These are phyloP conservation scores for Musca domestica DNA, from an alignment of 1,140 invertebrate genomes.

Conservation along the genomic window DNA sequence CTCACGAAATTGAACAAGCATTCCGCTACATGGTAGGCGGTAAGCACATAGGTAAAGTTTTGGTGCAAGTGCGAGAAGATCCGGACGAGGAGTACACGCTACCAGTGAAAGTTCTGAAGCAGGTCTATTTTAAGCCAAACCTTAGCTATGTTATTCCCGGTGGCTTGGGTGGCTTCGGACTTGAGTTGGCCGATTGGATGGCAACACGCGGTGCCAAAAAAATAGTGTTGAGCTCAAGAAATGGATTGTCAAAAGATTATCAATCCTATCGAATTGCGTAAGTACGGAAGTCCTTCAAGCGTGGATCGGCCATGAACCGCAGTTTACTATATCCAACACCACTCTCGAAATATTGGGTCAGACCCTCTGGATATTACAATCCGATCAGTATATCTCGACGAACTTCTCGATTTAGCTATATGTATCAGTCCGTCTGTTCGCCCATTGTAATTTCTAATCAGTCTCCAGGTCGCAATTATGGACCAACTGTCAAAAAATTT, in stretches of 20 bases:
- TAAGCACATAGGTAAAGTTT: conserved; percentile 85
- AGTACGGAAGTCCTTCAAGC: conserved; percentile 25
- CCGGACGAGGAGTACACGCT: conserved; percentile 45
- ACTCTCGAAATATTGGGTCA: no score
- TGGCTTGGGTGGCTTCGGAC: conserved; percentile 85
- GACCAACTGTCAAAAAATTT: no score
- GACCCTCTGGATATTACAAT: no score
- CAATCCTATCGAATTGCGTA: conserved; percentile 66
- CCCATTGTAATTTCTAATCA: no score
- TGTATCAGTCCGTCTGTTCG: no score
- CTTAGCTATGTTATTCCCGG: conserved; percentile 63
- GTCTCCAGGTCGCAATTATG: no score
- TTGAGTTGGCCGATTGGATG: conserved; percentile 89
- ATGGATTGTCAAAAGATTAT: conserved; percentile 76
- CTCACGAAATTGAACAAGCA: conserved; percentile 64
- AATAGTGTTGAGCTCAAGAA: conserved; percentile 76
- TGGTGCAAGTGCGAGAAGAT: conserved; percentile 42
- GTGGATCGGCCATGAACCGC: background rate
- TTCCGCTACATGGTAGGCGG: conserved; percentile 78
- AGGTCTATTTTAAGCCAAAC: conserved; percentile 56
- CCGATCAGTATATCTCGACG: no score
- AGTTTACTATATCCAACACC: no score
- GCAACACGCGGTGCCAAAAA: conserved; percentile 74
- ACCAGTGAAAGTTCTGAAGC: conserved; percentile 39
- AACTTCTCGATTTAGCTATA: no score